Percentiles rank a stretch among this genome's conserved stretches.
Evolutionary conservation across 2,113 vertebrate species (phyloP).

Genomic region (Caranx melampygus): DNA sequence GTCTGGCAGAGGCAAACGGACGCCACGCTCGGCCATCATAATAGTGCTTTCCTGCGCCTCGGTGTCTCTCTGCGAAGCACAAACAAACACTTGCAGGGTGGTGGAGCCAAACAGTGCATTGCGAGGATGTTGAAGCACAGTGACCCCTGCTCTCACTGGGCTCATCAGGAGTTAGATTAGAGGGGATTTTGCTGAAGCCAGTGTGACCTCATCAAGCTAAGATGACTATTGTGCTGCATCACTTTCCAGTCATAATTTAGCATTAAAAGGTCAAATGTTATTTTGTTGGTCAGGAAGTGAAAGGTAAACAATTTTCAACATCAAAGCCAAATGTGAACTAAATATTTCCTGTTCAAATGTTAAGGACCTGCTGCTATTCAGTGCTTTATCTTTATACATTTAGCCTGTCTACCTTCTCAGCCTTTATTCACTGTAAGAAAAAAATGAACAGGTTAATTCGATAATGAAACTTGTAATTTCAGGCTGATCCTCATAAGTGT

Average conservation of each 20-base stretch:
- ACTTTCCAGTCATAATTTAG: background rate
- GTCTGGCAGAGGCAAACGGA: conserved; percentile 23
- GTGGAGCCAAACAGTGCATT: background rate
- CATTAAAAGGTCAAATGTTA: background rate
- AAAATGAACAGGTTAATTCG: background rate
- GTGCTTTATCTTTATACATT: background rate
- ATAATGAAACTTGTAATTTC: background rate
- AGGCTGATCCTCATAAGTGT: background rate
- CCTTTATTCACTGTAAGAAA: background rate
- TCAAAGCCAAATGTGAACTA: background rate
- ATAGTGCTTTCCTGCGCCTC: conserved; percentile 20
- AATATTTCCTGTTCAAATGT: background rate
- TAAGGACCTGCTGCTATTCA: background rate
- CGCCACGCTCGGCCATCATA: background rate
- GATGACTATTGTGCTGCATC: background rate
- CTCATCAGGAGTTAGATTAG: background rate
- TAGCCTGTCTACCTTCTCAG: too few species aligned
- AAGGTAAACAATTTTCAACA: background rate
- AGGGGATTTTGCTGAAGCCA: background rate
- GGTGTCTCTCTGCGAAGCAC: background rate
- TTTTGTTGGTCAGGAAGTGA: background rate
- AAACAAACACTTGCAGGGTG: conserved; percentile 1
- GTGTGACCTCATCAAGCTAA: background rate
- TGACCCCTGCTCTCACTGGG: background rate
- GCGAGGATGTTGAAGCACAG: conserved; percentile 1